phyloP scores from a whole-genome alignment of 2,113 vertebrate species.

The Cyanistes caeruleus region DNA sequence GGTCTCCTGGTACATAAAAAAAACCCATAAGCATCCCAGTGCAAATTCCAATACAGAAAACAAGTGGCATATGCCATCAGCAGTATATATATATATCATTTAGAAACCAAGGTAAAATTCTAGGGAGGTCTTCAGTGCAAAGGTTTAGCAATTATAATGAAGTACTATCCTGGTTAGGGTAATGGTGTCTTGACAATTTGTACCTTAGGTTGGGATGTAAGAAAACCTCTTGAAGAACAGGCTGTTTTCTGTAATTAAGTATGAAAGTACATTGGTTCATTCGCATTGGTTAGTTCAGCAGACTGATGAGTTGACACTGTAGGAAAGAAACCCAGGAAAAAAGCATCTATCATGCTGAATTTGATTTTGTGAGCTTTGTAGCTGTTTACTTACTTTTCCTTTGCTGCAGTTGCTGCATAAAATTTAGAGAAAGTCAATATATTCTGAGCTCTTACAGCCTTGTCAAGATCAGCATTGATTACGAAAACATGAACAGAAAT shows the following conservation, averaged over 20 bases:
- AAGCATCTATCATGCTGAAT: neutral
- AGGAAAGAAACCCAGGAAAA: neutral
- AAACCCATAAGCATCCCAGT: neutral
- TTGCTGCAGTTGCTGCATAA: conserved; percentile 14
- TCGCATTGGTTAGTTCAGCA: neutral
- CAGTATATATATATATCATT: neutral
- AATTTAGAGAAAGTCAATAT: conserved; percentile 8
- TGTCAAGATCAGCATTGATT: conserved; percentile 25
- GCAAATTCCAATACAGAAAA: neutral
- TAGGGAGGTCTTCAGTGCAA: neutral
- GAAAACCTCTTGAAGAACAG: neutral
- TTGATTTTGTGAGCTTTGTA: neutral
- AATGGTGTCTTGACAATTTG: neutral
- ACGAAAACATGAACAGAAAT: conserved; percentile 48
- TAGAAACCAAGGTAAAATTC: neutral
- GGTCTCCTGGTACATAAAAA: neutral
- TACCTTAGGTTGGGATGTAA: neutral
- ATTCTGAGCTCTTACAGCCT: neutral
- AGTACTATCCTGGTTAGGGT: neutral
- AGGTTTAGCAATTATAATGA: neutral
- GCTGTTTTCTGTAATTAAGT: neutral
- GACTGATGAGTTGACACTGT: neutral
- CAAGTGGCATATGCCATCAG: neutral
- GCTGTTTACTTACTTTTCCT: neutral
- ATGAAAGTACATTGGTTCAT: neutral